Conservation (phyloP, 2,113 vertebrate genomes). For the Ginglymostoma cirratum region DNA sequence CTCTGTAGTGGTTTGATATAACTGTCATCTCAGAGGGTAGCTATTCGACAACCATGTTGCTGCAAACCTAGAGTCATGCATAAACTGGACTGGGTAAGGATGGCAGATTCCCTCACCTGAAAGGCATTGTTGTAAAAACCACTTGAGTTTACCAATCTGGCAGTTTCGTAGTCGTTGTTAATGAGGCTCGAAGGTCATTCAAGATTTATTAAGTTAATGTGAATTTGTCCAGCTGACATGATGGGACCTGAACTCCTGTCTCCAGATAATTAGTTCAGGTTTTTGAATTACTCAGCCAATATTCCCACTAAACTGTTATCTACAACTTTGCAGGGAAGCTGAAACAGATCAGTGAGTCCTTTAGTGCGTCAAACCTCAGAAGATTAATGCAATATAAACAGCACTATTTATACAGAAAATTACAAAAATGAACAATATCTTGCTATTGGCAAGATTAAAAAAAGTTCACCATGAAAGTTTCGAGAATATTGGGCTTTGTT, state of each 20-base stretch:
- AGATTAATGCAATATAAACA: neutral
- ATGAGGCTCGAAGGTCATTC: neutral
- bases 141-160: too few relatives aligned
- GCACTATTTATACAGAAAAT: neutral
- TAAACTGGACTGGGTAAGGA: too few relatives aligned
- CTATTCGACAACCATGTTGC: neutral
- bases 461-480: neutral
- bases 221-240: neutral
- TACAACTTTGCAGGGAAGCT: neutral
- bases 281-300: neutral
- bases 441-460: slow-evolving; percentile 7
- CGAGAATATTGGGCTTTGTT: neutral
- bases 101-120: neutral
- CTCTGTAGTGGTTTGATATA: neutral
- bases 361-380: neutral
- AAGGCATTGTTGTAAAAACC: neutral
- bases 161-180: neutral
- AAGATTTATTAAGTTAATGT: neutral
- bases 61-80: neutral
- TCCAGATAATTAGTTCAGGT: neutral
- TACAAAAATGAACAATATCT: neutral
- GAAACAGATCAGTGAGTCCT: neutral
- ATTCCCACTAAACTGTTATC: neutral
- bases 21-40: neutral
- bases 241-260: neutral